Conservation (phyloP, 2,113 vertebrate genomes). For the Silurus asotus region DNA sequence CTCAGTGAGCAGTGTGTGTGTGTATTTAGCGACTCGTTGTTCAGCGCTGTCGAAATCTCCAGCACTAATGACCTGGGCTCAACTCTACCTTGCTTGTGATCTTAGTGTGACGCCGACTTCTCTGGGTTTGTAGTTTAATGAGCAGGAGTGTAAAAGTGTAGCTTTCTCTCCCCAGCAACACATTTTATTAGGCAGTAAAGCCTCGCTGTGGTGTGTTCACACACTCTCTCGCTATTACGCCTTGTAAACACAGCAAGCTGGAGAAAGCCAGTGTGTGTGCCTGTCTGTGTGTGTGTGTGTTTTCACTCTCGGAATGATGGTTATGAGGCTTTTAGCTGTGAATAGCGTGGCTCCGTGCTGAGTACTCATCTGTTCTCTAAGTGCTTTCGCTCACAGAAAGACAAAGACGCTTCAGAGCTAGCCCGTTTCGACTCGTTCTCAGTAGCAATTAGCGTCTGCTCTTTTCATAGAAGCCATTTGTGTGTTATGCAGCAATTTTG, state of each 20-base stretch:
- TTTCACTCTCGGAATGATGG: constrained; percentile 34
- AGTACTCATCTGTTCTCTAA: constrained; percentile 44
- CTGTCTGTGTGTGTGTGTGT: not conserved
- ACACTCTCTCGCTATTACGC: constrained; percentile 40
- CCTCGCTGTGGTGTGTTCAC: constrained; percentile 39
- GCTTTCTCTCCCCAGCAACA: constrained; percentile 31
- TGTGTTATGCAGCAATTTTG: not conserved
- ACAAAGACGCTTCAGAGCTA: constrained; percentile 26
- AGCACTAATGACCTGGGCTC: constrained; percentile 38
- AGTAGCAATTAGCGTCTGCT: constrained; percentile 33
- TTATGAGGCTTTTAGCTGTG: constrained; percentile 43
- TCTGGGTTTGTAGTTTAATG: constrained; percentile 44
- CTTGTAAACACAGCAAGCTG: constrained; percentile 51
- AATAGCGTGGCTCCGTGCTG: constrained; percentile 14
- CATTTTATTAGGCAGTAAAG: constrained; percentile 48
- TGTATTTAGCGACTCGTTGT: not conserved
- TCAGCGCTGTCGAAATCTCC: constrained; percentile 10
- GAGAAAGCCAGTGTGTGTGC: constrained; percentile 22
- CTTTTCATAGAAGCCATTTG: constrained; percentile 19
- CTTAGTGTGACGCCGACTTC: constrained; percentile 7
- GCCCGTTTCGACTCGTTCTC: constrained; percentile 33
- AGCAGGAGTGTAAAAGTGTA: constrained; percentile 35
- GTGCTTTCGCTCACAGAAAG: constrained; percentile 41
- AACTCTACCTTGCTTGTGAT: constrained; percentile 22
- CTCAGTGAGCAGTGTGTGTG: constrained; percentile 5